These are phyloP conservation scores for Scaptomyza montana DNA, from an alignment of 1,140 invertebrate species.

Conservation along the genomic window DNA sequence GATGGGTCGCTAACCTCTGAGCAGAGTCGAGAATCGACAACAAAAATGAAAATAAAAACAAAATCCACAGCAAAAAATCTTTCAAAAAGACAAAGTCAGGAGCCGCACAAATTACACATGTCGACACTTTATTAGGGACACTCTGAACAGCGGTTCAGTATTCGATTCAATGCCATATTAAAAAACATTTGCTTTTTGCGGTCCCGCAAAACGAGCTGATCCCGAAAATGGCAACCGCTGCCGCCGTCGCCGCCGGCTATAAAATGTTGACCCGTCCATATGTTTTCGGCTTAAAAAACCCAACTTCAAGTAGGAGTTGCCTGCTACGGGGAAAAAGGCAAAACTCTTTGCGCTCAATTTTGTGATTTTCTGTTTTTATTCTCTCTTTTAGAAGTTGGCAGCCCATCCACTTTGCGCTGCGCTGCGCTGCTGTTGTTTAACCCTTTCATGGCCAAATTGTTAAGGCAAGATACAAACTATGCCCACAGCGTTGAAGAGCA, in stretches of 20 bases:
- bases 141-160: slow-evolving; percentile 8
- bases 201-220: slow-evolving; percentile 63
- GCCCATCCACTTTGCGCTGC: slow-evolving; percentile 41
- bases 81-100: slow-evolving; percentile 43
- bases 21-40: background rate
- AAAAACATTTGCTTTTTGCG: slow-evolving; percentile 59
- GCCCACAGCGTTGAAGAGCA: slow-evolving; percentile 46
- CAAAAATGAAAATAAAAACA: slow-evolving; percentile 3
- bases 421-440: slow-evolving; percentile 20
- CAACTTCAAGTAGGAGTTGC: slow-evolving; percentile 10
- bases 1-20: slow-evolving; percentile 41
- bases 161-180: slow-evolving; percentile 55
- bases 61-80: slow-evolving; percentile 7
- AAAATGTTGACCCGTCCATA: slow-evolving; percentile 75
- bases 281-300: slow-evolving; percentile 47
- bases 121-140: slow-evolving; percentile 78
- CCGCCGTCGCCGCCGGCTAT: slow-evolving; percentile 49
- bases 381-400: slow-evolving; percentile 37
- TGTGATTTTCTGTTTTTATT: slow-evolving; percentile 18
- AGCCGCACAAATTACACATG: slow-evolving; percentile 77
- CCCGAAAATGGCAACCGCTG: slow-evolving; percentile 23
- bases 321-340: slow-evolving; percentile 25
- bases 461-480: slow-evolving; percentile 77
- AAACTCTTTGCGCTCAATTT: slow-evolving; percentile 57
- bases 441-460: slow-evolving; percentile 74